These are phyloP conservation scores for Euborellia annulipes DNA, from an alignment of 1,140 invertebrate genomes.

Conservation along the genomic window DNA sequence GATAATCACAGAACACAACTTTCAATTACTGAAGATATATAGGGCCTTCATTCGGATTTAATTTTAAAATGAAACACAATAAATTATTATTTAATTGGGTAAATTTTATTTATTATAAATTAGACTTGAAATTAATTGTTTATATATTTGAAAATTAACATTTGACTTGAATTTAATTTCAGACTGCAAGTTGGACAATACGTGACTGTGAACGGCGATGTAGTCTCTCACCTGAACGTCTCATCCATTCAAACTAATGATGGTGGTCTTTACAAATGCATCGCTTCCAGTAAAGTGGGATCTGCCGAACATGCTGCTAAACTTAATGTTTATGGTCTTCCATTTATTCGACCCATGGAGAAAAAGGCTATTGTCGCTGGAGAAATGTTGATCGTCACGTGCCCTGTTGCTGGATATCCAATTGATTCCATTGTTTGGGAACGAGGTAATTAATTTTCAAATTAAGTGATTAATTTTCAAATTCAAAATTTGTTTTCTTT, in stretches of 20 bases:
- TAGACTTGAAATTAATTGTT: no score
- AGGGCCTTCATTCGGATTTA: no score
- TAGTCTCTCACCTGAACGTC: constrained; percentile 87
- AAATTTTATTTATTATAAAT: no score
- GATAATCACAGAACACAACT: no score
- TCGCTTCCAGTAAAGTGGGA: constrained; percentile 82
- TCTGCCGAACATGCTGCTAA: constrained; percentile 69
- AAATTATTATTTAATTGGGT: no score
- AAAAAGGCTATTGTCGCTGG: constrained; percentile 90
- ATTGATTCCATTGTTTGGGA: constrained; percentile 90
- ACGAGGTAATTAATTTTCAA: no score
- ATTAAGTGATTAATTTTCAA: no score
- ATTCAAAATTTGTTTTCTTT: no score
- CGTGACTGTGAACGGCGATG: constrained; percentile 74
- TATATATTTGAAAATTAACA: no score
- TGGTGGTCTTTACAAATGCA: constrained; percentile 83
- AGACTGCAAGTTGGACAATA: constrained; percentile 70
- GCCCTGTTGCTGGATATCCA: constrained; percentile 87
- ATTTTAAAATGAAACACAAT: no score
- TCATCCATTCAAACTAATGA: constrained; percentile 82
- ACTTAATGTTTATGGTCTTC: constrained; percentile 82
- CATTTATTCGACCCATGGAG: constrained; percentile 79
- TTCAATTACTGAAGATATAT: no score
- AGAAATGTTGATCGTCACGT: constrained; percentile 72
- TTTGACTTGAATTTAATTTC: constrained; percentile 13